These are phyloP conservation scores for Drosophila formosana DNA, from an alignment of 2,888 invertebrate species.

Conservation along the genomic window DNA sequence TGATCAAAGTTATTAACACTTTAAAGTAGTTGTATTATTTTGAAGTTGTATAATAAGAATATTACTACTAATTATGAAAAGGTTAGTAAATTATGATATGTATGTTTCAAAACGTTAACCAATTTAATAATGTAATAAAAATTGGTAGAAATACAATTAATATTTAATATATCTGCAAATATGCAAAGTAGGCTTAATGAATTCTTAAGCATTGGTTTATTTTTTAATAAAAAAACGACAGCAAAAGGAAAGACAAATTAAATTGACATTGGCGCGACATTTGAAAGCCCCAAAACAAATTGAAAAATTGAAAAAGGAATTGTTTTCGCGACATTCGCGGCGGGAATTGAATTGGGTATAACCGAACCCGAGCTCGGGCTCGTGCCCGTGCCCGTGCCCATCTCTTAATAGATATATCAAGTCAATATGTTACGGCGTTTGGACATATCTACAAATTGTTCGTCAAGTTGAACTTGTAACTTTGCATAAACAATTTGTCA, in stretches of 20 bases:
- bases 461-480: conserved; percentile 53
- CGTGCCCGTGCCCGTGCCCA: not conserved
- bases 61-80: too few relatives aligned
- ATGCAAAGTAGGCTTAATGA: too few relatives aligned
- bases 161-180: not conserved
- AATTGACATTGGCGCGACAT: not conserved
- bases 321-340: not conserved
- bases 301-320: conserved; percentile 10
- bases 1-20: too few relatives aligned
- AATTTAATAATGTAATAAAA: too few relatives aligned
- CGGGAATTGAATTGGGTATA: conserved; percentile 8
- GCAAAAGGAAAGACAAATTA: not conserved
- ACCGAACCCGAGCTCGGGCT: not conserved
- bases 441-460: conserved; percentile 56
- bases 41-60: too few relatives aligned
- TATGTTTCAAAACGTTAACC: too few relatives aligned
- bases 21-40: too few relatives aligned
- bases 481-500: conserved; percentile 81
- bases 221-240: not conserved
- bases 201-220: not conserved
- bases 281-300: conserved; percentile 9
- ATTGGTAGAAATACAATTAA: too few relatives aligned
- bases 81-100: too few relatives aligned
- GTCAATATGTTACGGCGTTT: conserved; percentile 38
- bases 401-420: conserved; percentile 24